Conservation (phyloP, 1,140 invertebrate species). For the Monochamus saltuarius region DNA sequence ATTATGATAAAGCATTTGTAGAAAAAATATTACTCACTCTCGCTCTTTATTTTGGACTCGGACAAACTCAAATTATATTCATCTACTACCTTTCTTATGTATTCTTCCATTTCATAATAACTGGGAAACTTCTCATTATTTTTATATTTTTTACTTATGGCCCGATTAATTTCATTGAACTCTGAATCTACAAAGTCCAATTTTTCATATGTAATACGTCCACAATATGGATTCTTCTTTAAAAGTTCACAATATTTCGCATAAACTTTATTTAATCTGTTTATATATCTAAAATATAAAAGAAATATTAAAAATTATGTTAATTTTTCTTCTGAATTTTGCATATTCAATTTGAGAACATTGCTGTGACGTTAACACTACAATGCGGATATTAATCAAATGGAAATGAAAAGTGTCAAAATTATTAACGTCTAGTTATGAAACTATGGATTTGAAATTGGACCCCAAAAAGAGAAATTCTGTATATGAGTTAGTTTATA, state of each 20-base stretch:
- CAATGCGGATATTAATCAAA: no score
- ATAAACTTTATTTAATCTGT: constrained; percentile 49
- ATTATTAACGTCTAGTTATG: no score
- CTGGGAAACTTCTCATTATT: constrained; percentile 57
- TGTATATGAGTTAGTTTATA: no score
- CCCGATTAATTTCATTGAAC: constrained; percentile 57
- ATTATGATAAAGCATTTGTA: no score
- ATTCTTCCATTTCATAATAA: constrained; percentile 58
- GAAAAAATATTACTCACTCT: constrained; percentile 49
- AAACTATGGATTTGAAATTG: no score
- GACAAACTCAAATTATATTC: constrained; percentile 51
- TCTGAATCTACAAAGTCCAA: constrained; percentile 51
- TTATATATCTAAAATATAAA: constrained; percentile 43
- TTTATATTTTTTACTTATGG: constrained; percentile 56
- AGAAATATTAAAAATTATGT: no score
- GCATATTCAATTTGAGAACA: no score
- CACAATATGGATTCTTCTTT: constrained; percentile 55
- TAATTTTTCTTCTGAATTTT: no score
- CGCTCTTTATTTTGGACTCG: constrained; percentile 47
- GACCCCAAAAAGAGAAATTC: no score
- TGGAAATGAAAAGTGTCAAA: no score
- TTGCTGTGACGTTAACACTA: no score
- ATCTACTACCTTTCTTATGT: constrained; percentile 53
- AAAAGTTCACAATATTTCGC: constrained; percentile 57
- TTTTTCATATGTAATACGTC: constrained; percentile 52